A percentile compares a stretch with the other conserved stretches of the same genome.
Evolutionary conservation across 2,113 vertebrate species (phyloP).

Genomic region (Telmatochromis brichardi): DNA sequence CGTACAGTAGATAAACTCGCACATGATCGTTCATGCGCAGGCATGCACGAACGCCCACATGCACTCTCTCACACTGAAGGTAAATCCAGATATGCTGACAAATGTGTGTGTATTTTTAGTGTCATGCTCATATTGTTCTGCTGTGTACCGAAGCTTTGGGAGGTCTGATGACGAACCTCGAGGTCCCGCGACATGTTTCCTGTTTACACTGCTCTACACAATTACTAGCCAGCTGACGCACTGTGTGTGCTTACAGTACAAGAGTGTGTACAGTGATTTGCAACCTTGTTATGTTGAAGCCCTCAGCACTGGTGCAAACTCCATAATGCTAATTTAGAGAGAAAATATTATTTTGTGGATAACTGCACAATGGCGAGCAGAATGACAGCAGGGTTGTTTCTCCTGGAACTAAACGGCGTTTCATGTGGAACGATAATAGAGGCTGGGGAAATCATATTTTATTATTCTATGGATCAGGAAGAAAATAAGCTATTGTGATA

Average conservation of each 20-base stretch:
- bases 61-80: not conserved
- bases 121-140: slow-evolving; percentile 36
- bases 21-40: not conserved
- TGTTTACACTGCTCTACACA: slow-evolving; percentile 57
- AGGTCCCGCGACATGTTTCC: slow-evolving; percentile 45
- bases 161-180: slow-evolving; percentile 45
- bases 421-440: slow-evolving; percentile 35
- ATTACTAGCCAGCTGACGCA: slow-evolving; percentile 42
- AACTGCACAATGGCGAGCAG: slow-evolving; percentile 18
- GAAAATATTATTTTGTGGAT: slow-evolving; percentile 43
- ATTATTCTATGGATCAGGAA: slow-evolving; percentile 33
- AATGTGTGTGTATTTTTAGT: slow-evolving; percentile 49
- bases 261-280: slow-evolving; percentile 29
- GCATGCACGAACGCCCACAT: not conserved
- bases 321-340: slow-evolving; percentile 16
- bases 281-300: slow-evolving; percentile 12
- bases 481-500: slow-evolving; percentile 38
- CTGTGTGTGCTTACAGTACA: slow-evolving; percentile 5
- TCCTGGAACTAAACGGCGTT: slow-evolving; percentile 13
- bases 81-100: not conserved
- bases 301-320: not conserved
- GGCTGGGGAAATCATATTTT: slow-evolving; percentile 1
- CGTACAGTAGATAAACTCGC: not conserved
- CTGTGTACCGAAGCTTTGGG: slow-evolving; percentile 21
- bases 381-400: slow-evolving; percentile 13